A percentile compares a stretch with the other conserved stretches of the same genome.
phyloP scores from a whole-genome alignment of 2,888 invertebrate genomes.

The Netelia inedita region DNA sequence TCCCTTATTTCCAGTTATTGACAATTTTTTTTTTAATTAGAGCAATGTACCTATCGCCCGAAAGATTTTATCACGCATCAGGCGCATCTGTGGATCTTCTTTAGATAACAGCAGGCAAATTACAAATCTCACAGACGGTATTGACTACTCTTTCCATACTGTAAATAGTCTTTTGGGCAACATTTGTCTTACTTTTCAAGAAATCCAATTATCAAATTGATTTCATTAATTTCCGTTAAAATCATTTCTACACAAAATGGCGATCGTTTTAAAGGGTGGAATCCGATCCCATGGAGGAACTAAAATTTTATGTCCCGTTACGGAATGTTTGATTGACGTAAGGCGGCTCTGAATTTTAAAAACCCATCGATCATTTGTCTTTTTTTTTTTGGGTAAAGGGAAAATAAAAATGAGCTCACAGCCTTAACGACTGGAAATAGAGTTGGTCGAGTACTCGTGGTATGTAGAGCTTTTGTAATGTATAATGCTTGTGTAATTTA shows the following conservation, averaged over 20 bases:
- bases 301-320: background rate
- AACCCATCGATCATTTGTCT: background rate
- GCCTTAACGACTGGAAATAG: conserved; percentile 1
- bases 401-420: conserved; percentile 13
- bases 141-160: too few relatives aligned
- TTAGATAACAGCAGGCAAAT: too few relatives aligned
- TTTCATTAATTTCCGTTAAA: too few relatives aligned
- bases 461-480: conserved; percentile 47
- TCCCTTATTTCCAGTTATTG: too few relatives aligned
- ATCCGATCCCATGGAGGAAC: background rate
- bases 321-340: background rate
- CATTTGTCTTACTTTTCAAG: too few relatives aligned
- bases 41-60: too few relatives aligned
- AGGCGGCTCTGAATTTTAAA: background rate
- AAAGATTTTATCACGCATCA: too few relatives aligned
- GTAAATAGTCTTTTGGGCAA: too few relatives aligned
- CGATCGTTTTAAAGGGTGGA: background rate
- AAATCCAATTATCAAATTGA: too few relatives aligned
- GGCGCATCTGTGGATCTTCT: too few relatives aligned
- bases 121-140: too few relatives aligned
- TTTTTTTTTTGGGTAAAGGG: background rate
- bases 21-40: too few relatives aligned
- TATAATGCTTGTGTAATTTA: conserved; percentile 6
- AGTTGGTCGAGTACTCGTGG: conserved; percentile 16
- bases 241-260: background rate